Conservation (phyloP, 2,888 invertebrate genomes). For the Carcina quercana region DNA sequence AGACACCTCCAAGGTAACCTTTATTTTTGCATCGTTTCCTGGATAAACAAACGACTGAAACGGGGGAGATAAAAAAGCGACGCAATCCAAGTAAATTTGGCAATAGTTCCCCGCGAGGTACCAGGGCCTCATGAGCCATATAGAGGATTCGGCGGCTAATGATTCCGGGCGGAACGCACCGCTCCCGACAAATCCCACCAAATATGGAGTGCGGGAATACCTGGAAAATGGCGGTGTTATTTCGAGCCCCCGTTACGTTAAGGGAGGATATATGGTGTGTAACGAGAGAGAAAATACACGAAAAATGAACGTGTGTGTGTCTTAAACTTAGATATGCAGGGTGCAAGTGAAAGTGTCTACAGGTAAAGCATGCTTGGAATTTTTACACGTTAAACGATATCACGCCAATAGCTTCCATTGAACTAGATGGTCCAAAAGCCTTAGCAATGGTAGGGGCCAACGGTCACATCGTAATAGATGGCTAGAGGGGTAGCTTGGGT, state of each 20-base stretch:
- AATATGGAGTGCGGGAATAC: conserved; percentile 67
- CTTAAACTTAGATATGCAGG: too few species aligned
- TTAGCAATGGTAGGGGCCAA: too few species aligned
- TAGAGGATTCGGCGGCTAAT: conserved; percentile 59
- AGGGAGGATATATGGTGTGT: conserved; percentile 29
- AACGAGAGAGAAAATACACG: conserved; percentile 23
- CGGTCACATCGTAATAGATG: too few species aligned
- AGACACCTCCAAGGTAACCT: too few species aligned
- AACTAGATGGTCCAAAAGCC: too few species aligned
- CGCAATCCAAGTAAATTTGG: conserved; percentile 54
- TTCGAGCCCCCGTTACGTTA: conserved; percentile 28
- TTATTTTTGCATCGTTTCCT: too few species aligned
- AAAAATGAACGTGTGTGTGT: conserved; percentile 2
- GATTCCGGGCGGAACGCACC: conserved; percentile 45
- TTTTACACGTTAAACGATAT: too few species aligned
- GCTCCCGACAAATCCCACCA: conserved; percentile 53
- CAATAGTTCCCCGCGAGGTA: conserved; percentile 50
- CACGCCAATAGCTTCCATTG: too few species aligned
- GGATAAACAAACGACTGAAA: conserved; percentile 22
- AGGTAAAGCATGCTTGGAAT: too few species aligned
- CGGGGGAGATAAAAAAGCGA: conserved; percentile 32
- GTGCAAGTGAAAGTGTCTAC: too few species aligned
- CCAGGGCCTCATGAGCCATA: conserved; percentile 43
- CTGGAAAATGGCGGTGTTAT: conserved; percentile 62
- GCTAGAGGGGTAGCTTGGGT: too few species aligned